Evolutionary conservation across 53 echinoderm and acorn worm genomes (phyloP).

Genomic region (Temnopleurus reevesii): DNA sequence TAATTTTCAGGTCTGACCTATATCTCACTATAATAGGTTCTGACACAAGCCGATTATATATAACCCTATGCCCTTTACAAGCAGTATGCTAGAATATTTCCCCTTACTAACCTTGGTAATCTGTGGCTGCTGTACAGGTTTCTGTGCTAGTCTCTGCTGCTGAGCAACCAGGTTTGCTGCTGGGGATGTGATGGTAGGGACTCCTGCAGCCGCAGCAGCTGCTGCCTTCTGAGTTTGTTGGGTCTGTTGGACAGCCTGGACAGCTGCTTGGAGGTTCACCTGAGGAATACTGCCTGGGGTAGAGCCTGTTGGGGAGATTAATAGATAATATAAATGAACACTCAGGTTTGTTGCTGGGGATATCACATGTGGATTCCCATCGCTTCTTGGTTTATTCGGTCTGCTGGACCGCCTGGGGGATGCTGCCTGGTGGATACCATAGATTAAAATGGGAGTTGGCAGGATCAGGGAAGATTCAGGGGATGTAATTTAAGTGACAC

Average conservation of each 20-base stretch:
- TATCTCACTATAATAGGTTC: too few species aligned
- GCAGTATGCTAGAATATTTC: too few species aligned
- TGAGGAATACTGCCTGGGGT: slow-evolving; percentile 66
- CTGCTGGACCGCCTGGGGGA: slow-evolving; percentile 67
- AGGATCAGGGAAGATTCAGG: not conserved
- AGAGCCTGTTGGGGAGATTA: not conserved
- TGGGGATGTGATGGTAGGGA: slow-evolving; percentile 2
- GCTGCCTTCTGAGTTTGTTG: slow-evolving; percentile 69
- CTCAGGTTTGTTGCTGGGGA: slow-evolving; percentile 18
- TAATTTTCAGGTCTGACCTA: too few species aligned
- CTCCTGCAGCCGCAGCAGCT: slow-evolving; percentile 58
- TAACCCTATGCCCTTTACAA: too few species aligned
- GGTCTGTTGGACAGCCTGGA: slow-evolving; percentile 79
- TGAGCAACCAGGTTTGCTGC: slow-evolving; percentile 23
- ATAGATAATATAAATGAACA: not conserved
- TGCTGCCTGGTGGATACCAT: slow-evolving; percentile 26
- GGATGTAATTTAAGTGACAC: not conserved
- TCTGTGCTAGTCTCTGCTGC: not conserved
- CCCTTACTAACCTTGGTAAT: slow-evolving; percentile 38
- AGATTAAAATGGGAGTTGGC: not conserved
- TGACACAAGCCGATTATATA: too few species aligned
- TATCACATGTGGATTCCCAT: too few species aligned
- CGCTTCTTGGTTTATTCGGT: slow-evolving; percentile 69
- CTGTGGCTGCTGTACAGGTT: slow-evolving; percentile 31
- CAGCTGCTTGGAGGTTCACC: slow-evolving; percentile 80